Evolutionary conservation across 2,888 invertebrate genomes (phyloP).

Genomic region (Drosophila gaucha): DNA sequence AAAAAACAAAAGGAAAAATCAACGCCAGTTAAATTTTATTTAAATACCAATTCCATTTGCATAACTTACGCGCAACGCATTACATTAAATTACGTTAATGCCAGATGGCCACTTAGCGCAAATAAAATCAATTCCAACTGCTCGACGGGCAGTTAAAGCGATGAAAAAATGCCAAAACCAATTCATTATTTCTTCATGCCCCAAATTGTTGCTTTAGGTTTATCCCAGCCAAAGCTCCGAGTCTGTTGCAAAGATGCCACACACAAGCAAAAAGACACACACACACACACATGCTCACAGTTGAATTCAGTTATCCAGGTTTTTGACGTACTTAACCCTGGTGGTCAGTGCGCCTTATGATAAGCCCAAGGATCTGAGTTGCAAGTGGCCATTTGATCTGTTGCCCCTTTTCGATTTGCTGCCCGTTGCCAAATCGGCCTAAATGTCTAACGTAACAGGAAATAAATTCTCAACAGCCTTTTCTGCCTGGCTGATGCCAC

Average conservation of each 20-base stretch:
- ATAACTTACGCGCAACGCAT: conserved; percentile 55
- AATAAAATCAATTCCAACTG: conserved; percentile 69
- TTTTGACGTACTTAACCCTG: conserved; percentile 53
- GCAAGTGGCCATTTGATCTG: conserved; percentile 70
- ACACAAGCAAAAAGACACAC: conserved; percentile 3
- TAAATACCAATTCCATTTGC: conserved; percentile 67
- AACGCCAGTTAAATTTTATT: conserved; percentile 60
- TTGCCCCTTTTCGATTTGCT: conserved; percentile 54
- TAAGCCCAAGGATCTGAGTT: conserved; percentile 51
- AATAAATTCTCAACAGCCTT: conserved; percentile 75
- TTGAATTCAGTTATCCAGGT: conserved; percentile 31
- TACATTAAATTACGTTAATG: conserved; percentile 61
- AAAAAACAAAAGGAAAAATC: conserved; percentile 43
- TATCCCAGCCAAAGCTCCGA: conserved; percentile 20
- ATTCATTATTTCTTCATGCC: conserved; percentile 37
- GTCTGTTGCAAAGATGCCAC: conserved; percentile 4
- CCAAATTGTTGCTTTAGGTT: neutral
- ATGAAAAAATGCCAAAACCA: conserved; percentile 41
- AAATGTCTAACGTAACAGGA: conserved; percentile 72
- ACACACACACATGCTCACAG: neutral
- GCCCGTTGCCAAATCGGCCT: conserved; percentile 58
- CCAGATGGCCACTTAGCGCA: conserved; percentile 62
- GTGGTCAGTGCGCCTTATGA: conserved; percentile 44
- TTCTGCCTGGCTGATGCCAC: conserved; percentile 39
- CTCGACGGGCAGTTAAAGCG: conserved; percentile 42